Evolutionary conservation across 2,888 invertebrate species (phyloP).

Genomic region (Cetonia aurata): DNA sequence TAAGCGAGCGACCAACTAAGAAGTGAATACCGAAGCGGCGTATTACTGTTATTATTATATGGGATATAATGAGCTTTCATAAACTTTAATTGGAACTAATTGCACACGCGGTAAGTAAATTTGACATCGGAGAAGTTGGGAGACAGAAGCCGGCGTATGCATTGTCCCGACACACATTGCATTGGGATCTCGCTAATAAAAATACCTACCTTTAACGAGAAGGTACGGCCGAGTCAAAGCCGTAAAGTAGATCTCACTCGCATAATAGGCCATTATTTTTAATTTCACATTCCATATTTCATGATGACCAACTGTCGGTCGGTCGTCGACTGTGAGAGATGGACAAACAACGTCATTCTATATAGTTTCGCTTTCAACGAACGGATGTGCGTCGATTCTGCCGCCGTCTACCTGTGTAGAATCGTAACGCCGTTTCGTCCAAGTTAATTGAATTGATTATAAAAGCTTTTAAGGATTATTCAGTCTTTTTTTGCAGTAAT

Average conservation of each 20-base stretch:
- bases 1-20: too few species aligned
- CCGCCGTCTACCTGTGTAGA: too few species aligned
- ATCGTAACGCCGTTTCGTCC: too few species aligned
- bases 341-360: neutral
- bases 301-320: neutral
- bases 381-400: too few species aligned
- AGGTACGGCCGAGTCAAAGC: neutral
- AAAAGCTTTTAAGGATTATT: too few species aligned
- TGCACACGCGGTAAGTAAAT: slow-evolving; percentile 28
- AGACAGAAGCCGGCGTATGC: slow-evolving; percentile 7
- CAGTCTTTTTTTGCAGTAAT: too few species aligned
- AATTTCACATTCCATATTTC: slow-evolving; percentile 41
- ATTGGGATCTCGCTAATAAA: slow-evolving; percentile 17
- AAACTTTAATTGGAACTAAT: slow-evolving; percentile 39
- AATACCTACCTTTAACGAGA: slow-evolving; percentile 22
- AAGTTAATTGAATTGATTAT: too few species aligned
- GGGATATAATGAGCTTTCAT: slow-evolving; percentile 22
- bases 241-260: slow-evolving; percentile 17
- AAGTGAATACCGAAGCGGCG: too few species aligned
- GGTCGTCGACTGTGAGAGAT: too few species aligned
- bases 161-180: slow-evolving; percentile 7
- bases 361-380: slow-evolving; percentile 15
- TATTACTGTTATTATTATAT: too few species aligned
- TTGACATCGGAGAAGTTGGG: neutral
- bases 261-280: slow-evolving; percentile 41